These are phyloP conservation scores for Clinocottus analis DNA, from an alignment of 2,113 vertebrate species.

Conservation along the genomic window DNA sequence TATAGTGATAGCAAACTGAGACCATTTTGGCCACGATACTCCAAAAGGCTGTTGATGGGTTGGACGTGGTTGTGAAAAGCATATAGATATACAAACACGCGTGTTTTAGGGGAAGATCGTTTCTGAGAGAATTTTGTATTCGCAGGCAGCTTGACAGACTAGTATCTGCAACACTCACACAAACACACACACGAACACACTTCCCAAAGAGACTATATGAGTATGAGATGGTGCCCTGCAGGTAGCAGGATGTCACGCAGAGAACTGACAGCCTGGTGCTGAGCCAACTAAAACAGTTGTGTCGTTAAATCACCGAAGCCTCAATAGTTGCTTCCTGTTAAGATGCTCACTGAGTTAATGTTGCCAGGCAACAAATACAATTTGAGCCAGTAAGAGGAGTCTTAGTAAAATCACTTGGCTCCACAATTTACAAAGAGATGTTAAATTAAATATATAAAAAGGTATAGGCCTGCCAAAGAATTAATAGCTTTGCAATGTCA, in stretches of 20 bases:
- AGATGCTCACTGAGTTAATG: conserved; percentile 55
- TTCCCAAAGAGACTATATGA: conserved; percentile 42
- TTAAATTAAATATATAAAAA: neutral
- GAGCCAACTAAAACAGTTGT: conserved; percentile 36
- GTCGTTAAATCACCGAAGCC: conserved; percentile 62
- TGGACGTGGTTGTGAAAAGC: neutral
- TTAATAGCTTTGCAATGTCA: neutral
- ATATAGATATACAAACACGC: neutral
- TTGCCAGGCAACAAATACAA: conserved; percentile 73
- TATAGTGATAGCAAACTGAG: neutral
- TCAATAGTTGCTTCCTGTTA: conserved; percentile 55
- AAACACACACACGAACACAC: neutral
- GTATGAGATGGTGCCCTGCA: conserved; percentile 51
- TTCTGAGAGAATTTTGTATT: conserved; percentile 26
- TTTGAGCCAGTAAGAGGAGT: conserved; percentile 27
- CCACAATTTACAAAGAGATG: conserved; percentile 15
- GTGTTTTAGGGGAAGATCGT: neutral
- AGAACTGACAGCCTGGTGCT: conserved; percentile 30
- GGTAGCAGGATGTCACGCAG: conserved; percentile 55
- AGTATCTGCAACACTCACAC: conserved; percentile 6
- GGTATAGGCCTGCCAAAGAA: neutral
- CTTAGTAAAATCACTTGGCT: conserved; percentile 49
- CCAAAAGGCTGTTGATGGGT: neutral
- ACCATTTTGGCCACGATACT: neutral
- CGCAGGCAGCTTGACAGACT: conserved; percentile 7